phyloP scores from a whole-genome alignment of 2,797 vertebrate species.

The Pseudochaenichthys georgianus region DNA sequence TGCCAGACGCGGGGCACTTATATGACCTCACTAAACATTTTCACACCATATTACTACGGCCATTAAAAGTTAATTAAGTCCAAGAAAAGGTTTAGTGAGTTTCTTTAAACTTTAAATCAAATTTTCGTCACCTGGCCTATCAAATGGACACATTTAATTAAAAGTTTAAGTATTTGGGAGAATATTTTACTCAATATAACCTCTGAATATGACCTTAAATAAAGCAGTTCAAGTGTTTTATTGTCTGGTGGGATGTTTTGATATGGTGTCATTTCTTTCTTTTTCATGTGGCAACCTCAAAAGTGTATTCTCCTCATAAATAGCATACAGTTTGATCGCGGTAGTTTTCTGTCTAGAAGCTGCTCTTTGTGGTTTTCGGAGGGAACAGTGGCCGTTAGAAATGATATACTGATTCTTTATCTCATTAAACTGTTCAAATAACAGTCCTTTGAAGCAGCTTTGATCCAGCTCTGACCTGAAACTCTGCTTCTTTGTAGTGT shows the following conservation, averaged over 20 bases:
- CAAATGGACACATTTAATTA: slow-evolving; percentile 15
- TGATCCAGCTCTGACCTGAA: slow-evolving; percentile 12
- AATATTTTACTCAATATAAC: slow-evolving; percentile 28
- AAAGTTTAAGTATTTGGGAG: slow-evolving; percentile 25
- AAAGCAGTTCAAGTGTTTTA: slow-evolving; percentile 2
- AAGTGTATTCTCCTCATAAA: slow-evolving; percentile 1
- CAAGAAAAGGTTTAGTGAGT: background rate
- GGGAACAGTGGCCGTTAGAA: slow-evolving; percentile 2
- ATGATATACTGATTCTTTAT: slow-evolving; percentile 5
- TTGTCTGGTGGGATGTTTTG: slow-evolving; percentile 14
- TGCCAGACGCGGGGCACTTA: slow-evolving; percentile 72
- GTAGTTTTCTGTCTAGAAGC: background rate
- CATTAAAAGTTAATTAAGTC: slow-evolving; percentile 55
- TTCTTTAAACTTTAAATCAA: slow-evolving; percentile 8
- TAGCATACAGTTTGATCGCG: slow-evolving; percentile 11
- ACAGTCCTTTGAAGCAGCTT: slow-evolving; percentile 10
- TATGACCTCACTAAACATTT: slow-evolving; percentile 73
- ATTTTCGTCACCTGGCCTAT: background rate
- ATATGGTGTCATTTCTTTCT: slow-evolving; percentile 3
- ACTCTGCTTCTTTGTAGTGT: slow-evolving; percentile 26
- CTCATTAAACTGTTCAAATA: slow-evolving; percentile 11
- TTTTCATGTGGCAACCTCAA: slow-evolving; percentile 28
- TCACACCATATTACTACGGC: slow-evolving; percentile 59
- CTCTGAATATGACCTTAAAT: background rate
- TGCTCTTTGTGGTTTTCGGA: slow-evolving; percentile 9